Percentiles rank a stretch among this genome's conserved stretches.
Conservation (phyloP, 2,888 invertebrate genomes). For the Erebia epiphron region DNA sequence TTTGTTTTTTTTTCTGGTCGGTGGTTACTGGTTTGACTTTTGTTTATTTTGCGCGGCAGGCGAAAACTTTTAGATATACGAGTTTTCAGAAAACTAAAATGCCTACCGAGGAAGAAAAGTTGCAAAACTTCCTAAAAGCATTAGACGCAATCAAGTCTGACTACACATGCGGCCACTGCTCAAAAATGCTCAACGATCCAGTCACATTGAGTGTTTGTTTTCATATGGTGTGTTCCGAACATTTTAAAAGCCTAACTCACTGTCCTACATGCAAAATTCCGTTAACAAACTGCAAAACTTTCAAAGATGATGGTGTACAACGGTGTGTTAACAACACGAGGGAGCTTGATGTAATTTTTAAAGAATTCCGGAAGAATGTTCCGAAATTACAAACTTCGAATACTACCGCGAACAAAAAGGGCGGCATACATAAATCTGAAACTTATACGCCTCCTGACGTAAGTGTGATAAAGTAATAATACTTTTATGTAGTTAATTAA, state of each 20-base stretch:
- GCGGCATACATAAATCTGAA: conserved; percentile 25
- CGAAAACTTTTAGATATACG: no score
- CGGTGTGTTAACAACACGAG: conserved; percentile 56
- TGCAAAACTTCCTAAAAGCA: conserved; percentile 61
- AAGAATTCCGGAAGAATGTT: conserved; percentile 43
- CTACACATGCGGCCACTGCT: conserved; percentile 64
- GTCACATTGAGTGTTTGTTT: conserved; percentile 71
- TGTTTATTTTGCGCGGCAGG: no score
- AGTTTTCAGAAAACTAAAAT: conserved; percentile 42
- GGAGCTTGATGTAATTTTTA: conserved; percentile 57
- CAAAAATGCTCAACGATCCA: conserved; percentile 64
- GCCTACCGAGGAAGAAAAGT: conserved; percentile 45
- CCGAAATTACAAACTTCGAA: conserved; percentile 35
- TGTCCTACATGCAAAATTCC: conserved; percentile 64
- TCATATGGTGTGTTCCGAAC: conserved; percentile 67
- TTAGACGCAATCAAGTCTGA: conserved; percentile 63
- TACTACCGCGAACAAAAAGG: conserved; percentile 35
- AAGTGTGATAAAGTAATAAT: conserved; percentile 14
- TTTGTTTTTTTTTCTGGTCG: no score
- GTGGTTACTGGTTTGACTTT: no score
- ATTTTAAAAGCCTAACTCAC: conserved; percentile 54
- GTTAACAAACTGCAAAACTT: conserved; percentile 54
- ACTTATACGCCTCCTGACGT: conserved; percentile 16
- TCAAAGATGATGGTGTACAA: conserved; percentile 54
- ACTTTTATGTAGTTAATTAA: neutral